Evolutionary conservation across 2,797 vertebrate species (phyloP).

Genomic region (Melanotaenia parkinsoni): DNA sequence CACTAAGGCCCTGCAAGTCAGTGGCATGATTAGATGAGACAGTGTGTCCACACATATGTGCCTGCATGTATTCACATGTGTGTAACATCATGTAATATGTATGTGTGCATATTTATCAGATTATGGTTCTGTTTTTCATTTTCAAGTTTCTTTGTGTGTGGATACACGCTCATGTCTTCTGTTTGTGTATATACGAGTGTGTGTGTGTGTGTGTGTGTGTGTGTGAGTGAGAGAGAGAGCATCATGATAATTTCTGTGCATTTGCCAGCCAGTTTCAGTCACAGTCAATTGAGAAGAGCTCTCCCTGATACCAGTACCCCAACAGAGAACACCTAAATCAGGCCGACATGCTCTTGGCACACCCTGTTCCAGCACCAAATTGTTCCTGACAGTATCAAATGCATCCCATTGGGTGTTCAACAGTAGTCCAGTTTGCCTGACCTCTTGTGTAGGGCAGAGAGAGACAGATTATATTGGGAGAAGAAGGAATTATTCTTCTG

Average conservation of each 20-base stretch:
- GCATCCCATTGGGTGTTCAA: conserved; percentile 70
- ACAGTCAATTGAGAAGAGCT: conserved; percentile 50
- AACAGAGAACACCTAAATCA: conserved; percentile 68
- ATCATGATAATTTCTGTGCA: conserved; percentile 56
- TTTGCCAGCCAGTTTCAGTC: conserved; percentile 65
- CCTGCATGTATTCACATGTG: conserved; percentile 7
- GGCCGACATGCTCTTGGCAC: conserved; percentile 72
- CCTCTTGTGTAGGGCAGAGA: conserved; percentile 52
- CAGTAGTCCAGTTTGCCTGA: conserved; percentile 61
- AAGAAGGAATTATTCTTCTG: conserved; percentile 17
- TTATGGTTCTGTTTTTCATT: conserved; percentile 37
- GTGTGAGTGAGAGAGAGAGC: neutral
- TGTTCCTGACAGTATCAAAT: conserved; percentile 78
- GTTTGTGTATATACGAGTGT: conserved; percentile 18
- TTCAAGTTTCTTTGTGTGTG: conserved; percentile 23
- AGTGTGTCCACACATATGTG: conserved; percentile 28
- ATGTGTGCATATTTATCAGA: conserved; percentile 55
- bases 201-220: conserved; percentile 12
- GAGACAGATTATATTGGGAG: conserved; percentile 27
- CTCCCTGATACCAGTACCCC: conserved; percentile 55
- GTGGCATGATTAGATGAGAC: conserved; percentile 57
- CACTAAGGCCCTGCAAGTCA: conserved; percentile 19
- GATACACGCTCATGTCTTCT: conserved; percentile 10
- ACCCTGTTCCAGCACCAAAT: conserved; percentile 64
- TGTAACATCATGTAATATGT: conserved; percentile 29